These are phyloP conservation scores for Plebejus argus DNA, from an alignment of 2,888 invertebrate genomes.

Conservation along the genomic window DNA sequence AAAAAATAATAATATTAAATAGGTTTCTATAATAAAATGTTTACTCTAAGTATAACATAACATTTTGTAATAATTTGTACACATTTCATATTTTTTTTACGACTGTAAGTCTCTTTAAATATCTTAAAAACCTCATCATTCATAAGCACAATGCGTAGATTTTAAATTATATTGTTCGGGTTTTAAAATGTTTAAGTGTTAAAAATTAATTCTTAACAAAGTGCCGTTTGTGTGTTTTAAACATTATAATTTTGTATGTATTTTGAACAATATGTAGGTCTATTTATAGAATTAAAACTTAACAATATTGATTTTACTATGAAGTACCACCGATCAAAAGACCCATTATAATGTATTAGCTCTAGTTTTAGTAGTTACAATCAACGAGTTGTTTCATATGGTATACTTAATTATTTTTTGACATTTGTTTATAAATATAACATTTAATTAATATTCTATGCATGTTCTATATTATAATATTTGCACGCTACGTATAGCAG, in stretches of 20 bases:
- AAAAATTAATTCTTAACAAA: background rate
- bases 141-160: conserved; percentile 1
- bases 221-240: background rate
- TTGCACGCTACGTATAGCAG: no score
- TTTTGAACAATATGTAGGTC: background rate
- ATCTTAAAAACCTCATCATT: background rate
- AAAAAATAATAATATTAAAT: background rate
- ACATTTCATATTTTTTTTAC: background rate
- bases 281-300: background rate
- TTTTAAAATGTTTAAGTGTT: background rate
- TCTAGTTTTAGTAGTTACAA: background rate
- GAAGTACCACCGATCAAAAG: background rate
- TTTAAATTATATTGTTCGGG: background rate
- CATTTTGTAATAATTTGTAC: conserved; percentile 31
- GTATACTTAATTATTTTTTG: no score
- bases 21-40: conserved; percentile 2
- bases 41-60: background rate
- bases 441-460: no score
- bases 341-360: background rate
- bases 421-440: no score
- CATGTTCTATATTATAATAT: no score
- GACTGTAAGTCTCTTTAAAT: conserved; percentile 16
- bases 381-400: no score
- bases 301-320: background rate
- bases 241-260: background rate